Conservation (phyloP, 2,888 invertebrate genomes). For the Phoronis australis region DNA sequence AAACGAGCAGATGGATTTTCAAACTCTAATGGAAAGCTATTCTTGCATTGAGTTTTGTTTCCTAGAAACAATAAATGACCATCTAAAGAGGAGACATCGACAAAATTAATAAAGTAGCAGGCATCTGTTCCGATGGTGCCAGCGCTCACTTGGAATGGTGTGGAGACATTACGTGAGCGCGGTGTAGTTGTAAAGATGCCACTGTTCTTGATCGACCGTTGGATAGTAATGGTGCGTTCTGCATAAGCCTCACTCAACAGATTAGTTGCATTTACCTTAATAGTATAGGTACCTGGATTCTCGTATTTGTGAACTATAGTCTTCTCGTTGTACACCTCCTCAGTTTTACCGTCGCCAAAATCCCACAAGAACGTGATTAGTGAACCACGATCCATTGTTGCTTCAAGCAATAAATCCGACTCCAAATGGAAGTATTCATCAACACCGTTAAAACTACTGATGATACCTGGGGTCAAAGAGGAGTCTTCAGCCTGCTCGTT, state of each 20-base stretch:
- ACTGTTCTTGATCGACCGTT: slow-evolving; percentile 14
- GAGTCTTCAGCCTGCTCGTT: no score
- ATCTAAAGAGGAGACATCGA: slow-evolving; percentile 10
- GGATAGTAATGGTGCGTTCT: slow-evolving; percentile 6
- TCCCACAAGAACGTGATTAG: slow-evolving; percentile 18
- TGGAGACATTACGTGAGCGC: slow-evolving; percentile 16
- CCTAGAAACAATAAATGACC: slow-evolving; percentile 17
- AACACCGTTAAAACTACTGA: no score
- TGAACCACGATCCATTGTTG: slow-evolving; percentile 13
- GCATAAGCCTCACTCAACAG: not conserved
- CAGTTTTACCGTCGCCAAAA: slow-evolving; percentile 13
- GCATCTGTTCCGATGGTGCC: slow-evolving; percentile 20
- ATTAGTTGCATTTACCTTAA: slow-evolving; percentile 14
- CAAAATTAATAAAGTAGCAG: slow-evolving; percentile 20
- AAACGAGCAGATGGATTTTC: not conserved
- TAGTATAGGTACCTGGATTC: slow-evolving; percentile 7
- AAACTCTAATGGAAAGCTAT: not conserved
- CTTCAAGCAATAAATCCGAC: no score
- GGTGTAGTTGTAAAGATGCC: slow-evolving; percentile 15
- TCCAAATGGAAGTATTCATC: no score
- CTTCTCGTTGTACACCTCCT: slow-evolving; percentile 8
- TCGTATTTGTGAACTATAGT: slow-evolving; percentile 8
- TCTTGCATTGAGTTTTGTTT: slow-evolving; percentile 10
- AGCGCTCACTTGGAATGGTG: slow-evolving; percentile 14
- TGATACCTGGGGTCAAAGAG: no score